phyloP scores from a whole-genome alignment of 2,888 invertebrate genomes.

The Cyclophora albipunctata region DNA sequence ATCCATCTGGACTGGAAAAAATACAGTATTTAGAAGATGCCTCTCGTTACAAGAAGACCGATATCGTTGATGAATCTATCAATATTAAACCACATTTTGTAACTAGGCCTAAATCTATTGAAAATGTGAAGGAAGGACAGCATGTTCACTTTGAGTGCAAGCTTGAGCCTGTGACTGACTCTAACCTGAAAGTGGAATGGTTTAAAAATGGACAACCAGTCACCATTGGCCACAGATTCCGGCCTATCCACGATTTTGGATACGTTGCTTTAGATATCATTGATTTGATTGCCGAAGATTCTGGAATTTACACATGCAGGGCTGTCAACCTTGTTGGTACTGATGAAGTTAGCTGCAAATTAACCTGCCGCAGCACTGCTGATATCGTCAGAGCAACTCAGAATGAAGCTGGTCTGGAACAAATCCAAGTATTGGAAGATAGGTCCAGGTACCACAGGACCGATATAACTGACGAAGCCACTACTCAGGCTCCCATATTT shows the following conservation, averaged over 20 bases:
- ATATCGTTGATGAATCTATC: slow-evolving; percentile 88
- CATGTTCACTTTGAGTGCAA: slow-evolving; percentile 99
- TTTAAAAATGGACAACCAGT: slow-evolving; percentile 95
- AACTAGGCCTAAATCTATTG: slow-evolving; percentile 90
- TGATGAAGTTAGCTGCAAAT: slow-evolving; percentile 86
- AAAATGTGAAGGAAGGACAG: slow-evolving; percentile 89
- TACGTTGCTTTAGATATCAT: slow-evolving; percentile 98
- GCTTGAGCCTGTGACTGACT: slow-evolving; percentile 96
- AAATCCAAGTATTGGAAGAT: slow-evolving; percentile 93
- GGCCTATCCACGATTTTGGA: slow-evolving; percentile 98
- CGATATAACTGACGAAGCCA: slow-evolving; percentile 86
- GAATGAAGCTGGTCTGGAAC: slow-evolving; percentile 90
- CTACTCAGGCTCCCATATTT: slow-evolving; percentile 94
- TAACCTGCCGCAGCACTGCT: slow-evolving; percentile 83
- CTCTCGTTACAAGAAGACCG: slow-evolving; percentile 87
- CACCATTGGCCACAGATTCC: slow-evolving; percentile 94
- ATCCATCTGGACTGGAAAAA: slow-evolving; percentile 92
- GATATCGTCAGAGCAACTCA: slow-evolving; percentile 90
- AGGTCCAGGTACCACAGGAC: slow-evolving; percentile 84
- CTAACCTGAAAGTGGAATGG: slow-evolving; percentile 98
- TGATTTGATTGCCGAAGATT: slow-evolving; percentile 96
- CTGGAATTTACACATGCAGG: slow-evolving; percentile 93
- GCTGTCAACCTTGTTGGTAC: slow-evolving; percentile 93
- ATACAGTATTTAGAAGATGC: slow-evolving; percentile 93
- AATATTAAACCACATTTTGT: slow-evolving; percentile 89